Conservation (phyloP, 2,888 invertebrate species). For the Netelia virgata region DNA sequence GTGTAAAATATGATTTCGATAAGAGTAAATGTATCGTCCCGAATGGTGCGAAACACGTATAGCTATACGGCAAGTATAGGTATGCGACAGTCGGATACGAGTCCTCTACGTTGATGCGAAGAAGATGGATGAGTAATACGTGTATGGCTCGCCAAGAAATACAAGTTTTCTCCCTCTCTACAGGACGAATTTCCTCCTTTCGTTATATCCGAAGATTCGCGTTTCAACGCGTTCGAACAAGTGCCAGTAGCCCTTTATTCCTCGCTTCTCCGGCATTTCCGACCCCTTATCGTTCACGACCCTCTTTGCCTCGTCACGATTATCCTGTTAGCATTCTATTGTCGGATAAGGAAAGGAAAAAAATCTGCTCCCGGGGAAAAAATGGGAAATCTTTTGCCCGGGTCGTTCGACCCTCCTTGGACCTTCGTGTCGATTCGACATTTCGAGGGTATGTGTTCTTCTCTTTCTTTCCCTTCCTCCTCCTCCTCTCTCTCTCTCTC, state of each 20-base stretch:
- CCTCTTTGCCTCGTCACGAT: slow-evolving; percentile 46
- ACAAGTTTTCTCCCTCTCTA: slow-evolving; percentile 44
- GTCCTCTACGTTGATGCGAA: slow-evolving; percentile 39
- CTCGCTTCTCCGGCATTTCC: slow-evolving; percentile 22
- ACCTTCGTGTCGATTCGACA: neutral
- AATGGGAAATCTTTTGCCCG: slow-evolving; percentile 24
- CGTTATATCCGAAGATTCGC: slow-evolving; percentile 2
- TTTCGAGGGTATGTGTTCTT: slow-evolving; percentile 2
- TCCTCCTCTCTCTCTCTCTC: neutral
- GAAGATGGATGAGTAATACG: slow-evolving; percentile 65
- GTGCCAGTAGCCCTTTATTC: slow-evolving; percentile 17
- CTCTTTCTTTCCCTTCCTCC: neutral
- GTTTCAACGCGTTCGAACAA: slow-evolving; percentile 38
- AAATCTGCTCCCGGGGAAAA: slow-evolving; percentile 35
- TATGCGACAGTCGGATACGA: neutral
- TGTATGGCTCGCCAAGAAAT: slow-evolving; percentile 53
- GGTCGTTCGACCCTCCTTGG: neutral
- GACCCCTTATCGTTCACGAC: slow-evolving; percentile 36
- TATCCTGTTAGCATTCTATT: slow-evolving; percentile 4
- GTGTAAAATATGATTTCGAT: slow-evolving; percentile 50
- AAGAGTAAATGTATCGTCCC: slow-evolving; percentile 37
- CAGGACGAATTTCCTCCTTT: slow-evolving; percentile 36
- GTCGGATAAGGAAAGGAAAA: neutral
- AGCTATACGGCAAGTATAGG: neutral
- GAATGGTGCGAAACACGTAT: slow-evolving; percentile 11